These are phyloP conservation scores for Eupithecia dodoneata DNA, from an alignment of 2,888 invertebrate genomes.

Conservation along the genomic window DNA sequence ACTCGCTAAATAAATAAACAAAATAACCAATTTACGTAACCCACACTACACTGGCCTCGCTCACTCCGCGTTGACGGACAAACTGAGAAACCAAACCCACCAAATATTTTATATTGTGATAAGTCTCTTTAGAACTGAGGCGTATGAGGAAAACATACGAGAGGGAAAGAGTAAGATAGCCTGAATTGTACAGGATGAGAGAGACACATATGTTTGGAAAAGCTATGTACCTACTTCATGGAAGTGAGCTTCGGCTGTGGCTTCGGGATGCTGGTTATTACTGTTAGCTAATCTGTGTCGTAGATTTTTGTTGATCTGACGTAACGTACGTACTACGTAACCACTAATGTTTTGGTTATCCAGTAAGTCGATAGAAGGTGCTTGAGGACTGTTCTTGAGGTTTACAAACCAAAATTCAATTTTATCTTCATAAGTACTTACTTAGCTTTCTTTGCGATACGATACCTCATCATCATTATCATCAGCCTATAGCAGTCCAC, in stretches of 20 bases:
- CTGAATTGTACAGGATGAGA: slow-evolving; percentile 48
- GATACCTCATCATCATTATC: too few species aligned
- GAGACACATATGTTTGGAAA: slow-evolving; percentile 50
- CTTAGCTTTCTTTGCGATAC: too few species aligned
- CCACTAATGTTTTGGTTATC: not conserved
- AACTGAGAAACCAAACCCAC: slow-evolving; percentile 48
- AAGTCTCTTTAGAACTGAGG: slow-evolving; percentile 47
- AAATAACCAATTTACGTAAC: slow-evolving; percentile 33
- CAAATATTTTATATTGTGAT: slow-evolving; percentile 47
- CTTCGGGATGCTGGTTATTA: slow-evolving; percentile 19
- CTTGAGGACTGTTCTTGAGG: not conserved
- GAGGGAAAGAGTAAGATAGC: slow-evolving; percentile 63
- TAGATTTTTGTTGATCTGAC: slow-evolving; percentile 59
- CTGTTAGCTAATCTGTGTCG: slow-evolving; percentile 38
- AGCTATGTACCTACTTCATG: slow-evolving; percentile 35
- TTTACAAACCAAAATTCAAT: too few species aligned
- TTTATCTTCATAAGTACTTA: too few species aligned
- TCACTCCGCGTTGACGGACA: slow-evolving; percentile 55
- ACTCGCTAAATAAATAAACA: slow-evolving; percentile 37
- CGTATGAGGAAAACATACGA: slow-evolving; percentile 40
- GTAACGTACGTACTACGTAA: too few species aligned
- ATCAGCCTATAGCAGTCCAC: too few species aligned
- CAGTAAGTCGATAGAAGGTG: not conserved
- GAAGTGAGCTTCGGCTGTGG: slow-evolving; percentile 32
- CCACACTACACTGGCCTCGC: slow-evolving; percentile 43